Evolutionary conservation across 2,888 invertebrate genomes (phyloP).

Genomic region (Conistra vaccinii): DNA sequence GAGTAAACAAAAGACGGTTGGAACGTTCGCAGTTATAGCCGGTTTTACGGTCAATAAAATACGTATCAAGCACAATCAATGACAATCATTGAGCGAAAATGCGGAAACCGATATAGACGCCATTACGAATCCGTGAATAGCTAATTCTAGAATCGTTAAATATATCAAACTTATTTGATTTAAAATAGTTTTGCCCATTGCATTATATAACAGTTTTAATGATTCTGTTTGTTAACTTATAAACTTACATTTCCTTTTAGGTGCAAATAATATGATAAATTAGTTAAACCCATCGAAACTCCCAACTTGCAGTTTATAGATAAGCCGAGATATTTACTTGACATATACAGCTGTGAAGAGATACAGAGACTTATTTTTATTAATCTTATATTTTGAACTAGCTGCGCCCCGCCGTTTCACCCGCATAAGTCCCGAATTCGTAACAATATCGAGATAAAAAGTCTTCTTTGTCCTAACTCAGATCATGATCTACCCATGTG

Average conservation of each 20-base stretch:
- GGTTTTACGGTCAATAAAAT: slow-evolving; percentile 74
- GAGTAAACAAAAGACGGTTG: slow-evolving; percentile 69
- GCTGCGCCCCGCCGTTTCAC: too few species aligned
- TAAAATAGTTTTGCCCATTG: neutral
- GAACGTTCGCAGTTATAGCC: slow-evolving; percentile 71
- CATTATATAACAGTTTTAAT: neutral
- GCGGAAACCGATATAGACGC: slow-evolving; percentile 65
- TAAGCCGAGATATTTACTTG: neutral
- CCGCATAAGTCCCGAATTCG: too few species aligned
- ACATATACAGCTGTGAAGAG: neutral
- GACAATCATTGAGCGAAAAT: slow-evolving; percentile 74
- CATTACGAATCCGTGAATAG: slow-evolving; percentile 64
- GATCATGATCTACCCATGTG: too few species aligned
- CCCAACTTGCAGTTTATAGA: neutral
- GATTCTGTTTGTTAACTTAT: neutral
- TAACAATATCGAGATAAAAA: too few species aligned
- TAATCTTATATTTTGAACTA: too few species aligned
- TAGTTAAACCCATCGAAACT: too few species aligned
- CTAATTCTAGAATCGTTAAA: slow-evolving; percentile 52
- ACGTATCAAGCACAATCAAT: slow-evolving; percentile 75
- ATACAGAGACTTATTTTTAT: too few species aligned
- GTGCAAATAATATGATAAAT: neutral
- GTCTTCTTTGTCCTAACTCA: too few species aligned
- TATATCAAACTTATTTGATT: slow-evolving; percentile 5
- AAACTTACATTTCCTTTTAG: neutral